These are phyloP conservation scores for Mormyrus lacerda DNA, from an alignment of 2,113 vertebrate species.

Conservation along the genomic window DNA sequence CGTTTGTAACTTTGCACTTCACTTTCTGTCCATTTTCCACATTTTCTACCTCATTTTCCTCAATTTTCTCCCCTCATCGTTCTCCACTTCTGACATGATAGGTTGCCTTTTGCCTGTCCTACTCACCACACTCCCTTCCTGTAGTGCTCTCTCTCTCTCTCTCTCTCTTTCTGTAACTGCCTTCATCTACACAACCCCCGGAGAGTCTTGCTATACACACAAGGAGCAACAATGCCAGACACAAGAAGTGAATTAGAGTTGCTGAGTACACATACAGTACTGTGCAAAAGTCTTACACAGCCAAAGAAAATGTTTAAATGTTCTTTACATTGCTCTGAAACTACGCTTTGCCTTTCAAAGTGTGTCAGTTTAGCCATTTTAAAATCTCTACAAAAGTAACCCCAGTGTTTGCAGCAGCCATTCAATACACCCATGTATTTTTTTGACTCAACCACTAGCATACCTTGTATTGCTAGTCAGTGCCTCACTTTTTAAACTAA, in stretches of 20 bases:
- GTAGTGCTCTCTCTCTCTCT: background rate
- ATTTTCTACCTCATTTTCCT: background rate
- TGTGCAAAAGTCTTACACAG: background rate
- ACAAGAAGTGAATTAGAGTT: background rate
- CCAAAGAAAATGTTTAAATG: background rate
- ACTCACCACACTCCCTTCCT: background rate
- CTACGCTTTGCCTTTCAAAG: background rate
- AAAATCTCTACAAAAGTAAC: background rate
- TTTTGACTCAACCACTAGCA: background rate
- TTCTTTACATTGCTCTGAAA: background rate
- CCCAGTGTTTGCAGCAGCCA: background rate
- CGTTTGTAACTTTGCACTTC: background rate
- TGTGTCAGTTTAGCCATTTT: background rate
- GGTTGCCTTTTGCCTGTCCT: background rate
- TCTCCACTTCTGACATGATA: background rate
- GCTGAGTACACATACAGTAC: background rate
- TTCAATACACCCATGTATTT: background rate
- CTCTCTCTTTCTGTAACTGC: background rate
- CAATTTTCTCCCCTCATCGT: background rate
- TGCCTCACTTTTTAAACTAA: background rate
- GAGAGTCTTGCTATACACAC: background rate
- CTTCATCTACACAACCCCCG: background rate
- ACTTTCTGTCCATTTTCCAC: background rate
- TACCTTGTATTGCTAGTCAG: background rate
- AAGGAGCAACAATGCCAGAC: background rate